These are phyloP conservation scores for Anoplolepis gracilipes DNA, from an alignment of 1,140 invertebrate species.

Conservation along the genomic window DNA sequence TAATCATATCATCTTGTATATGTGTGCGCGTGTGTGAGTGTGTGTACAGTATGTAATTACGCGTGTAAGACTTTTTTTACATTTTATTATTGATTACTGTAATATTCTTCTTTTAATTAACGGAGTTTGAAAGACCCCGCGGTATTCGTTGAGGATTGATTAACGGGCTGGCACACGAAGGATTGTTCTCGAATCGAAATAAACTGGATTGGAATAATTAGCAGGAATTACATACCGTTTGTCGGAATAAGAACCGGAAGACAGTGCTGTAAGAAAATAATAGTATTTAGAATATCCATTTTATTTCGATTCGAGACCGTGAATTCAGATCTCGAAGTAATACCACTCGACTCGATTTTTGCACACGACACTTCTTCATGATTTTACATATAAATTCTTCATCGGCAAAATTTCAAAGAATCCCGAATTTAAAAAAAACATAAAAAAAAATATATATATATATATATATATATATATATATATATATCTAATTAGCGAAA, in stretches of 20 bases:
- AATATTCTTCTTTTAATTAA: not conserved
- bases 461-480: too few species aligned
- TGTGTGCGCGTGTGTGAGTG: not conserved
- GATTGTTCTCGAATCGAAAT: conserved; percentile 9
- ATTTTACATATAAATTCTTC: not conserved
- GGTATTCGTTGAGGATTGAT: not conserved
- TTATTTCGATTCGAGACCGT: conserved; percentile 40
- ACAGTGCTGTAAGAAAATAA: not conserved
- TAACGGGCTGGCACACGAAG: conserved; percentile 1
- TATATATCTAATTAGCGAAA: not conserved
- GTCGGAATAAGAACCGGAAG: not conserved
- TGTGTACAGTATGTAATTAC: not conserved
- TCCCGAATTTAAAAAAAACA: not conserved
- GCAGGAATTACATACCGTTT: not conserved
- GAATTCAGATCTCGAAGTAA: not conserved
- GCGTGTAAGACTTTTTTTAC: not conserved
- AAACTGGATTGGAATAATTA: not conserved
- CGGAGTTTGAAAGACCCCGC: not conserved
- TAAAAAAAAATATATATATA: too few species aligned
- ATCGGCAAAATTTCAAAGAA: not conserved
- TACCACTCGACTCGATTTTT: not conserved
- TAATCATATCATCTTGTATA: not conserved
- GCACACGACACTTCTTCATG: not conserved
- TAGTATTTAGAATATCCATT: not conserved
- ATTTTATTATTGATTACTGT: not conserved